phyloP scores from a whole-genome alignment of 2,113 vertebrate species.

The Fulica atra region DNA sequence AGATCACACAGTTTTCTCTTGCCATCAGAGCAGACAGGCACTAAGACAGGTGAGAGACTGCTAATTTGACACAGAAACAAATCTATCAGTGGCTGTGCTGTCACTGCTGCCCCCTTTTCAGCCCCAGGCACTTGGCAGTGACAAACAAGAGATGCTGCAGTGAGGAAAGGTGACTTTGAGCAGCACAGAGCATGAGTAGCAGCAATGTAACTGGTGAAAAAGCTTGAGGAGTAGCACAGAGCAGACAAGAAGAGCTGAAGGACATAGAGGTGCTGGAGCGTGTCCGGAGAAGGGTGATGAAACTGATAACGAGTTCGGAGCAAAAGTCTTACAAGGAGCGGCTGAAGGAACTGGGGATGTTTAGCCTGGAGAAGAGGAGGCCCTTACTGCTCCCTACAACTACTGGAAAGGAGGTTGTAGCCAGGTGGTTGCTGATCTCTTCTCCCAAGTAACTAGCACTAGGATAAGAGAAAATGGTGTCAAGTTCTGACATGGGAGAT shows the following conservation, averaged over 20 bases:
- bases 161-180: background rate
- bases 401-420: no score
- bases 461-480: no score
- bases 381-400: no score
- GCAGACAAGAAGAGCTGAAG: background rate
- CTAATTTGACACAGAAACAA: background rate
- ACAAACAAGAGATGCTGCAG: background rate
- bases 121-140: background rate
- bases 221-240: background rate
- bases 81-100: background rate
- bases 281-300: no score
- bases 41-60: background rate
- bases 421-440: no score
- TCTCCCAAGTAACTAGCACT: no score
- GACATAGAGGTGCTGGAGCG: no score
- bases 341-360: no score
- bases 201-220: background rate
- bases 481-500: no score
- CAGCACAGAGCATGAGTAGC: background rate
- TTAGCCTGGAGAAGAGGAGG: no score
- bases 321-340: no score
- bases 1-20: background rate
- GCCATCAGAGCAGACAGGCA: background rate
- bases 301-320: no score
- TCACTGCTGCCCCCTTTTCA: background rate